These are phyloP conservation scores for Micrastur ruficollis DNA, from an alignment of 2,797 vertebrate genomes.

Conservation along the genomic window DNA sequence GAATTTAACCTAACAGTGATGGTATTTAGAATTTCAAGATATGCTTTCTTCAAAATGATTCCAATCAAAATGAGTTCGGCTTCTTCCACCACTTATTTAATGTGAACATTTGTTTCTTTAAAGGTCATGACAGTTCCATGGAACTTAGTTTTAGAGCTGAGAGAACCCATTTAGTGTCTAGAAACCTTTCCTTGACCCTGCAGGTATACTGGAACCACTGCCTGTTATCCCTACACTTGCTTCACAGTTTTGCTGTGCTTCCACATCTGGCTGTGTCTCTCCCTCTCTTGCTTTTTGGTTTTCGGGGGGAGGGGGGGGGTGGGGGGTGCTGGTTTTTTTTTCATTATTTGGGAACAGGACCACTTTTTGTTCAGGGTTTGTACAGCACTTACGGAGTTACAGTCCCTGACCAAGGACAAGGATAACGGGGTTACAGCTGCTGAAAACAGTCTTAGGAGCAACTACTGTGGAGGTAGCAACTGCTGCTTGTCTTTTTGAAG, in stretches of 20 bases:
- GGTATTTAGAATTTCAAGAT: background rate
- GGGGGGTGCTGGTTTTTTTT: too few relatives aligned
- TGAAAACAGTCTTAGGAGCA: background rate
- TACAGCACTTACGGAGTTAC: background rate
- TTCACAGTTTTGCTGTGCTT: background rate
- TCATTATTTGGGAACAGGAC: background rate
- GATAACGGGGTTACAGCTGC: accelerated
- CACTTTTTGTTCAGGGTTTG: background rate
- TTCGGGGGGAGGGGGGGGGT: too few relatives aligned
- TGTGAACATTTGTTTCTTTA: too few relatives aligned
- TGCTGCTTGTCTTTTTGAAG: background rate
- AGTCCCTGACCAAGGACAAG: background rate
- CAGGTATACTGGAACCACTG: background rate
- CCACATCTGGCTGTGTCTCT: background rate
- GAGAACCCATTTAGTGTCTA: background rate
- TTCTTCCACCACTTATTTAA: background rate
- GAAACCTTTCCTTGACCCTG: background rate
- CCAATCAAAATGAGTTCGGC: background rate
- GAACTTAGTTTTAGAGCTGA: background rate
- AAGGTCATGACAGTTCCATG: background rate
- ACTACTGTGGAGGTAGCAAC: background rate
- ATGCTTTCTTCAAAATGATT: background rate
- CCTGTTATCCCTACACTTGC: background rate
- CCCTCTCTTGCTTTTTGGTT: background rate
- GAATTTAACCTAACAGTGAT: background rate